Conservation (phyloP, 2,113 vertebrate genomes). For the Paraplagusia blochii region DNA sequence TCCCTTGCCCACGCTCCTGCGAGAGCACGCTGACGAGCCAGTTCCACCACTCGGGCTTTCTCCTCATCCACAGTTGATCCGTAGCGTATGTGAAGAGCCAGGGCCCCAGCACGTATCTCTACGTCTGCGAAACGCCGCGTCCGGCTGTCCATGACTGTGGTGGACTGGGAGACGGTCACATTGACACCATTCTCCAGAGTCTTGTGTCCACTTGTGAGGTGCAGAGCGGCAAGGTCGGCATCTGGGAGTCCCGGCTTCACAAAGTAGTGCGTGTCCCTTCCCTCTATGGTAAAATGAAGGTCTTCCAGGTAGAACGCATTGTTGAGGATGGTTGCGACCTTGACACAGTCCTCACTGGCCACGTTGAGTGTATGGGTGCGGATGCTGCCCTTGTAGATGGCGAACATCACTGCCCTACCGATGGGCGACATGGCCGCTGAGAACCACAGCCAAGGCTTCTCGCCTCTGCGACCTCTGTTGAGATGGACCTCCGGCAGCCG, state of each 20-base stretch:
- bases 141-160: conserved; percentile 91
- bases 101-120: conserved; percentile 86
- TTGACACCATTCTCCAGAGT: conserved; percentile 96
- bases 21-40: conserved; percentile 91
- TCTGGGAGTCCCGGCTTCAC: conserved; percentile 93
- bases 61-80: conserved; percentile 96
- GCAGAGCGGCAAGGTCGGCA: conserved; percentile 88
- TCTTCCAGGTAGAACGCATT: conserved; percentile 95
- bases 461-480: conserved; percentile 73
- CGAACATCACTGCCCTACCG: conserved; percentile 94
- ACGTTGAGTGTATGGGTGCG: conserved; percentile 93
- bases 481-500: conserved; percentile 91
- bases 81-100: conserved; percentile 93
- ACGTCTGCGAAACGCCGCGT: conserved; percentile 98
- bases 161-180: conserved; percentile 95
- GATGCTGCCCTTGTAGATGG: conserved; percentile 91
- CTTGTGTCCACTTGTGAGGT: conserved; percentile 90
- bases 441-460: conserved; percentile 96
- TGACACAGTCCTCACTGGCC: conserved; percentile 96
- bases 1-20: conserved; percentile 90
- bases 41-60: conserved; percentile 91
- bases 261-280: conserved; percentile 95
- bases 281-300: conserved; percentile 93
- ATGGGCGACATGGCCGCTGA: conserved; percentile 91
- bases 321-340: conserved; percentile 94